Evolutionary conservation across 2,888 invertebrate species (phyloP).

Genomic region (Melanostoma mellinum): DNA sequence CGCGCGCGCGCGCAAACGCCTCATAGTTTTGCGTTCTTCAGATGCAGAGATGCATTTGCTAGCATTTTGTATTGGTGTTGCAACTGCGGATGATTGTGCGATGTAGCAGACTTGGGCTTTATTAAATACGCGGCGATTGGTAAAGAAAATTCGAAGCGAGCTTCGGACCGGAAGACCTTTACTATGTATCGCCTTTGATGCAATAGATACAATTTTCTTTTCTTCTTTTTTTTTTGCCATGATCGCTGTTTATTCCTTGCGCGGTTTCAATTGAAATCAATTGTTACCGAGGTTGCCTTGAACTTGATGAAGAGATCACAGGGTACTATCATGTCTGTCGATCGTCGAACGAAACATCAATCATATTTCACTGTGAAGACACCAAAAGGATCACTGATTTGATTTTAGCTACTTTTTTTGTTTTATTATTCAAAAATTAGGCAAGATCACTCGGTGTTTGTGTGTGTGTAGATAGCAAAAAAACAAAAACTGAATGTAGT

Average conservation of each 20-base stretch:
- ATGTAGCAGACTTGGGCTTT: conserved; percentile 14
- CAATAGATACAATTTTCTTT: conserved; percentile 25
- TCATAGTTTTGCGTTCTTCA: conserved; percentile 12
- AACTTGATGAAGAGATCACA: conserved; percentile 47
- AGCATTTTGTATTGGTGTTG: background rate
- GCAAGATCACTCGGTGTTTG: too few relatives aligned
- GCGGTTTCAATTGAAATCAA: conserved; percentile 66
- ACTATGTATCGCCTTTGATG: conserved; percentile 39
- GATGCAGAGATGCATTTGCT: conserved; percentile 5
- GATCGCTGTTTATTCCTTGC: conserved; percentile 13
- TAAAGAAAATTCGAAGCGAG: conserved; percentile 57
- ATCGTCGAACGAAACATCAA: too few relatives aligned
- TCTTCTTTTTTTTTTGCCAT: conserved; percentile 15
- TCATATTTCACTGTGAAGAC: conserved; percentile 39
- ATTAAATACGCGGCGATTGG: conserved; percentile 62
- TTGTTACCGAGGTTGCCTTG: conserved; percentile 60
- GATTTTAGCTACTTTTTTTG: too few relatives aligned
- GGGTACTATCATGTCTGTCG: background rate
- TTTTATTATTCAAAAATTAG: too few relatives aligned
- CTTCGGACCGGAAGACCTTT: conserved; percentile 56
- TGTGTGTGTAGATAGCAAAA: conserved; percentile 20
- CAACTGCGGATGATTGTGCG: background rate
- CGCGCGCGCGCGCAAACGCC: conserved; percentile 21
- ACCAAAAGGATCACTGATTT: conserved; percentile 37
- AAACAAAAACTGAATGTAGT: too few relatives aligned